A percentile compares a stretch with the other conserved stretches of the same genome.
Conservation (phyloP, 2,113 vertebrate species). For the Brachyhypopomus occidentalis region DNA sequence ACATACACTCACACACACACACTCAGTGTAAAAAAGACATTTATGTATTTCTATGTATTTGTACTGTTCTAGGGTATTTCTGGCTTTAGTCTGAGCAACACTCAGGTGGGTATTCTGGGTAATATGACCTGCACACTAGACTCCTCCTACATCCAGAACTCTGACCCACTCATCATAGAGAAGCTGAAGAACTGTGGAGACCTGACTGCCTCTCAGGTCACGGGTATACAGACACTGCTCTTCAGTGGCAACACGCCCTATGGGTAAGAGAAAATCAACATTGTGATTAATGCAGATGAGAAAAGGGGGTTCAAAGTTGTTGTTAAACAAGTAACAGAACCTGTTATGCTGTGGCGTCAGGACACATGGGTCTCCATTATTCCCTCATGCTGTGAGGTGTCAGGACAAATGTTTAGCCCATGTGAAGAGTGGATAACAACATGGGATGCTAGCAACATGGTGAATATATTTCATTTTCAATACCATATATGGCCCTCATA, state of each 20-base stretch:
- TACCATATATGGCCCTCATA: no score
- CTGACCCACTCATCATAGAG: slow-evolving; percentile 48
- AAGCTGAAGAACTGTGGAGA: no score
- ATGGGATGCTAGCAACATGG: no score
- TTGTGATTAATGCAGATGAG: background rate
- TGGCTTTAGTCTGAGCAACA: slow-evolving; percentile 51
- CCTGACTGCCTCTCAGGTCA: slow-evolving; percentile 29
- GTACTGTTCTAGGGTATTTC: slow-evolving; percentile 59
- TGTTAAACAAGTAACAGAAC: no score
- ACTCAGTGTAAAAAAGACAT: no score
- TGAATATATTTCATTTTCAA: no score
- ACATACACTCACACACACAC: background rate
- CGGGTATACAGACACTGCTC: slow-evolving; percentile 57
- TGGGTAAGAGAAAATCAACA: slow-evolving; percentile 42
- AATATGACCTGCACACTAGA: slow-evolving; percentile 69
- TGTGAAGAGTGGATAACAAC: no score
- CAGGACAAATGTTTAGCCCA: no score
- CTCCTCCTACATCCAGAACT: slow-evolving; percentile 59
- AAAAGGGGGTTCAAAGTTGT: background rate
- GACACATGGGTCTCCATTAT: no score
- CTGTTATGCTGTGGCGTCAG: no score
- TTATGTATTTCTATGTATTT: background rate
- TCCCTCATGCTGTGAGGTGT: no score
- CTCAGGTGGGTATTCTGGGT: slow-evolving; percentile 62
- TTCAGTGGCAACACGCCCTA: slow-evolving; percentile 63